These are phyloP conservation scores for Drosophila monieri DNA, from an alignment of 2,888 invertebrate genomes.

Conservation along the genomic window DNA sequence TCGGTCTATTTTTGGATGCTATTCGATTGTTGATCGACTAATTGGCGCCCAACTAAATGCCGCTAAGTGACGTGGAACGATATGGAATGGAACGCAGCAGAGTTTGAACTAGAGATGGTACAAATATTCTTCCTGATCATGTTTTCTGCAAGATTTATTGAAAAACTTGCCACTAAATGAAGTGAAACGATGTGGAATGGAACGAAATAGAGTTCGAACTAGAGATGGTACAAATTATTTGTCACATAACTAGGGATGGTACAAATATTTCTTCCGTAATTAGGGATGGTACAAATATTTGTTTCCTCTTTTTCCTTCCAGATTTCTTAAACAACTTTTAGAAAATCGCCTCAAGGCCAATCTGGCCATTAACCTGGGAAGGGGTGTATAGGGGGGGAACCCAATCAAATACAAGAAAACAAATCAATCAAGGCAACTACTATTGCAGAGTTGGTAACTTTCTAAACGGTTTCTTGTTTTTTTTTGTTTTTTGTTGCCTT, in stretches of 20 bases:
- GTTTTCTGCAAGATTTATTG: no score
- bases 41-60: constrained; percentile 23
- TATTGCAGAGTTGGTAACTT: constrained; percentile 26
- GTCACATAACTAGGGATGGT: no score
- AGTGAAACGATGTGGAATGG: no score
- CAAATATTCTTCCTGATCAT: no score
- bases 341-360: constrained; percentile 8
- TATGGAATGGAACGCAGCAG: constrained; percentile 7
- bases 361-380: not conserved
- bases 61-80: constrained; percentile 17
- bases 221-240: no score
- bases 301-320: not conserved
- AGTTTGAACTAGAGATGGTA: not conserved
- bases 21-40: constrained; percentile 27
- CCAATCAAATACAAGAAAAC: not conserved
- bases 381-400: not conserved
- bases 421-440: constrained; percentile 23
- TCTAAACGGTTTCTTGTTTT: constrained; percentile 24
- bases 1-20: constrained; percentile 52
- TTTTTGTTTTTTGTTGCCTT: not conserved
- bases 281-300: no score
- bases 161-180: no score
- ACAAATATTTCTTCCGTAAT: no score
- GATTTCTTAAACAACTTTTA: not conserved
- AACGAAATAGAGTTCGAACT: no score